phyloP scores from a whole-genome alignment of 2,113 vertebrate genomes.

The Corythornis vintsioides region DNA sequence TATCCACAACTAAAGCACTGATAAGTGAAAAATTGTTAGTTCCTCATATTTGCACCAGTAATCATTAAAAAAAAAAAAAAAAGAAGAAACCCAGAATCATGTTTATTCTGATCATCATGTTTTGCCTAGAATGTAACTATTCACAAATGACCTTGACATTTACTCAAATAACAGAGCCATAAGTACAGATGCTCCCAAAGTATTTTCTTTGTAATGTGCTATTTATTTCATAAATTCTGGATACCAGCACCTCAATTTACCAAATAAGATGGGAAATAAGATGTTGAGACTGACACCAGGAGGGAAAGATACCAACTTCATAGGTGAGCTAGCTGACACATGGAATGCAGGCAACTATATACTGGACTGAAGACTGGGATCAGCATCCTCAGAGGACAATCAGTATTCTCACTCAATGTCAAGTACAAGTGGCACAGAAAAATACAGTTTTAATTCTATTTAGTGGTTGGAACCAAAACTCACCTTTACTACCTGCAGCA shows the following conservation, averaged over 20 bases:
- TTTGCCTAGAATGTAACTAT: neutral
- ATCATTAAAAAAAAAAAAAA: neutral
- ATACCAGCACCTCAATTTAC: neutral
- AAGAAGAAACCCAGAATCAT: neutral
- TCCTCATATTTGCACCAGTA: neutral
- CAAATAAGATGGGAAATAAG: neutral
- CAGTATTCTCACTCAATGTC: neutral
- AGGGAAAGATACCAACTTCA: neutral
- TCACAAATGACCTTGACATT: neutral
- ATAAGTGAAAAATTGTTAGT: slow-evolving; percentile 3
- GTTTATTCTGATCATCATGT: neutral
- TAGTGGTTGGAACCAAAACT: neutral
- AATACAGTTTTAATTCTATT: neutral
- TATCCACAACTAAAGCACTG: neutral
- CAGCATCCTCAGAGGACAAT: neutral
- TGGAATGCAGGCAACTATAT: neutral
- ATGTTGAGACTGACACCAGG: neutral
- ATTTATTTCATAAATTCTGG: neutral
- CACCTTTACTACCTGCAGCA: neutral
- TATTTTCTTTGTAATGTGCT: neutral
- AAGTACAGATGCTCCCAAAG: neutral
- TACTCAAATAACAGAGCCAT: neutral
- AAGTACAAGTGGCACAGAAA: neutral
- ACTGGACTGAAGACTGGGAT: neutral
- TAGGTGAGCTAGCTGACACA: neutral